phyloP scores from a whole-genome alignment of 1,140 invertebrate species.

The Asbolus verrucosus region DNA sequence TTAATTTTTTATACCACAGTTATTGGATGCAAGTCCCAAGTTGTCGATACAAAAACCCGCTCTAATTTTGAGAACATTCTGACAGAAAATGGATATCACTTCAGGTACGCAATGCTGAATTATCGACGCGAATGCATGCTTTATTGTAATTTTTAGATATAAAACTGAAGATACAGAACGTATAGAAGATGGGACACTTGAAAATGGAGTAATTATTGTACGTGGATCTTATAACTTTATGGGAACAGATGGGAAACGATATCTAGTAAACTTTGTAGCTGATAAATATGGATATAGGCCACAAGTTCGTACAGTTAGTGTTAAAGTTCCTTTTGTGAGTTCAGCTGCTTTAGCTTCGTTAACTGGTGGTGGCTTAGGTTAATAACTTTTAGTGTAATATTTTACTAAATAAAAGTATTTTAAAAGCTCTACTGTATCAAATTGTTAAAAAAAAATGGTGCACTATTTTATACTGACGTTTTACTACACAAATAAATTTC shows the following conservation, averaged over 20 bases:
- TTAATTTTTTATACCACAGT: not conserved
- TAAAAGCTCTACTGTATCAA: no score
- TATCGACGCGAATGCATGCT: not conserved
- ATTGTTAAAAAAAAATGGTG: no score
- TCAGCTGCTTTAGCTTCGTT: conserved; percentile 1
- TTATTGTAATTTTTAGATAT: conserved; percentile 14
- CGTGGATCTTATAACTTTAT: conserved; percentile 21
- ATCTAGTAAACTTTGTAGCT: conserved; percentile 1
- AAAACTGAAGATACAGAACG: conserved; percentile 4
- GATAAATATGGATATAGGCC: conserved; percentile 18
- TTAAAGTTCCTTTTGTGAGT: not conserved
- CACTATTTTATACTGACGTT: no score
- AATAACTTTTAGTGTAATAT: not conserved
- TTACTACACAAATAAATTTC: no score
- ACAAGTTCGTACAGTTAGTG: not conserved
- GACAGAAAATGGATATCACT: not conserved
- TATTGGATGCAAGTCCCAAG: not conserved
- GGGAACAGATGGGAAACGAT: conserved; percentile 6
- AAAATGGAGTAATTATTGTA: conserved; percentile 9
- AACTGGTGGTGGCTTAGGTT: conserved; percentile 11
- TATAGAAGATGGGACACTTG: not conserved
- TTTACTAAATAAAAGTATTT: no score
- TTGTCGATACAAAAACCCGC: not conserved
- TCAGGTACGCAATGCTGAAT: not conserved
- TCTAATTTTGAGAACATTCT: not conserved